Evolutionary conservation across 2,888 invertebrate species (phyloP), one percentile per base, ranked within the genome.

Genomic region (Dicranocentrus wangi): DNA sequence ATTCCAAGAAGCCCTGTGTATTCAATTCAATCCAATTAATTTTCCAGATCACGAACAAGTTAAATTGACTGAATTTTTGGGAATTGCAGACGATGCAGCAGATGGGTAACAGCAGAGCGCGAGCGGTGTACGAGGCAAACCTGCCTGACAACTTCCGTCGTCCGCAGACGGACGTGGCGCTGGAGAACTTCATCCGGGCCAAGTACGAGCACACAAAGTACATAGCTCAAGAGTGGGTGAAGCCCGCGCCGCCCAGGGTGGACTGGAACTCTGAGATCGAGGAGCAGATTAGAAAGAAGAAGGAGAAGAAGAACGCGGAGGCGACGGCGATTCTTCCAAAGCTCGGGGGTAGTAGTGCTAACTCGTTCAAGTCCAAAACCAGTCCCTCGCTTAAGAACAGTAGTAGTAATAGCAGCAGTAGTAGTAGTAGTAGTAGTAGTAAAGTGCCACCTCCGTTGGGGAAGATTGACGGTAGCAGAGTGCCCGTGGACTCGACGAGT

Each of bases 121-220:
- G 99, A 68, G 98, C 98, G 0, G 97, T 98, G 0, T 99, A 98
- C 89, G 99, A 99, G 90, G 98, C 98, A 0, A 97, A 97, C 89
- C 90, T 99, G 53, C 98, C 98, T 0, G 98, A 99, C 88, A 95
- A 94, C 87, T 98, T 97, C 90, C 92, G 98, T 43, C 92, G 99
- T 85, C 99, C 99, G 1, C 98, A 97, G 89, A 95, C 94, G 83
- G 98, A 98, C 89, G 93, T 95, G 69, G 94, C 95, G 15, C 91
- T 99, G 58, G 99, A 99, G 89, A 93, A 94, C 72, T 99, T 99
- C 89, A 97, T 99, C 87, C 92, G 99, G 84, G 96, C 97, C 83
- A 99, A 99, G 90, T 71, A 99, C 89, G 99, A 99, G 89, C 95
- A 96, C 88, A 99, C 98, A 90, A 98, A 98, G 89, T 99, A 98